These are phyloP conservation scores for Callospermophilus lateralis DNA, from an alignment of 2,113 vertebrate species.

Conservation along the genomic window DNA sequence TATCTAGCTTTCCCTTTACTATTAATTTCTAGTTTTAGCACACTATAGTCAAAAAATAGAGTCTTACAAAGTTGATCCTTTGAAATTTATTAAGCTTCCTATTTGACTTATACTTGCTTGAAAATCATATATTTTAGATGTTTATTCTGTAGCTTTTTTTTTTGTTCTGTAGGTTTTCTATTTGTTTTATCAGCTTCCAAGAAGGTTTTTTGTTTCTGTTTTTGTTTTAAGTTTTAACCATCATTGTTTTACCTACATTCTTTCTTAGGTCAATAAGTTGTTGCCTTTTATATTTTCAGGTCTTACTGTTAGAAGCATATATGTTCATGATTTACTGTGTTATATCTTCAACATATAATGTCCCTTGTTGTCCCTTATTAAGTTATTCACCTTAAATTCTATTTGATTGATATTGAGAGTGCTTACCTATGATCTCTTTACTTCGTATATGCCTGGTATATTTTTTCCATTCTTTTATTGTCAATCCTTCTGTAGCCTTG, in stretches of 20 bases:
- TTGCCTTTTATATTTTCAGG: constrained; percentile 27
- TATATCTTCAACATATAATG: not conserved
- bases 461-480: constrained; percentile 34
- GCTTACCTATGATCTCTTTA: not conserved
- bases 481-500: not conserved
- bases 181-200: not conserved
- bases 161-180: not conserved
- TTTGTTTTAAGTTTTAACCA: not conserved
- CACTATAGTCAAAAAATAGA: not conserved
- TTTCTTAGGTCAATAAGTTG: not conserved
- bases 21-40: constrained; percentile 19
- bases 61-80: not conserved
- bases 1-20: constrained; percentile 18
- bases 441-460: not conserved
- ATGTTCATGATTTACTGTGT: not conserved
- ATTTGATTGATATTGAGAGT: not conserved
- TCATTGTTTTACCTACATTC: not conserved
- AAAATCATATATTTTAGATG: constrained; percentile 16
- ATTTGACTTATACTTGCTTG: not conserved
- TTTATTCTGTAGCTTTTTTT: not conserved
- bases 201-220: not conserved
- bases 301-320: not conserved
- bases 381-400: constrained; percentile 20
- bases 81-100: constrained; percentile 20
- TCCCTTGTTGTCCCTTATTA: not conserved